Percentiles rank a stretch among this genome's conserved stretches.
Evolutionary conservation across 2,113 vertebrate genomes (phyloP).

Genomic region (Halcyon senegalensis): DNA sequence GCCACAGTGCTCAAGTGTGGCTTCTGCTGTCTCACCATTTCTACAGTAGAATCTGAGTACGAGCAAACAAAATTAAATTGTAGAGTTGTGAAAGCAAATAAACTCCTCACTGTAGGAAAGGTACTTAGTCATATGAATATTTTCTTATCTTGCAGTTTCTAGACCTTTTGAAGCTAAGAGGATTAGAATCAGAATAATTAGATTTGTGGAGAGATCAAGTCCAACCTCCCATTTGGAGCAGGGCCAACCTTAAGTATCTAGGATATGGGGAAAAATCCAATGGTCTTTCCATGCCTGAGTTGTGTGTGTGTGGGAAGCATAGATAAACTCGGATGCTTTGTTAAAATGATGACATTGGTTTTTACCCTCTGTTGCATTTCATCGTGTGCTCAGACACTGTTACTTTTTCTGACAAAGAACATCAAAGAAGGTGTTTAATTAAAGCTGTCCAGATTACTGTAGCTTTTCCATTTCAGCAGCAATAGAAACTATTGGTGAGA

Average conservation of each 20-base stretch:
- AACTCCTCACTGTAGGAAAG: neutral
- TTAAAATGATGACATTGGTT: neutral
- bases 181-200: neutral
- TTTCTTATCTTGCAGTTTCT: neutral
- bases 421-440: neutral
- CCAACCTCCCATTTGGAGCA: neutral
- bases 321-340: neutral
- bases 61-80: neutral
- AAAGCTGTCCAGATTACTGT: neutral
- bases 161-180: neutral
- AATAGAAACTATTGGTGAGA: neutral
- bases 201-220: neutral
- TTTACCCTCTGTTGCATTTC: neutral
- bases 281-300: neutral
- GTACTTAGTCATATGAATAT: neutral
- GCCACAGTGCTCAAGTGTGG: rapidly evolving
- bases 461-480: neutral
- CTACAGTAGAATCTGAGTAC: no score
- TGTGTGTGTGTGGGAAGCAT: neutral
- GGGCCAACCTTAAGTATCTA: neutral
- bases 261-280: neutral
- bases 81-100: neutral
- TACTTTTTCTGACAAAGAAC: neutral
- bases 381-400: neutral
- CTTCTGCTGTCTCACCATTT: neutral